Base-by-base conservation (phyloP, 2,888 invertebrate species). In the Bombylius discolor region DNA sequence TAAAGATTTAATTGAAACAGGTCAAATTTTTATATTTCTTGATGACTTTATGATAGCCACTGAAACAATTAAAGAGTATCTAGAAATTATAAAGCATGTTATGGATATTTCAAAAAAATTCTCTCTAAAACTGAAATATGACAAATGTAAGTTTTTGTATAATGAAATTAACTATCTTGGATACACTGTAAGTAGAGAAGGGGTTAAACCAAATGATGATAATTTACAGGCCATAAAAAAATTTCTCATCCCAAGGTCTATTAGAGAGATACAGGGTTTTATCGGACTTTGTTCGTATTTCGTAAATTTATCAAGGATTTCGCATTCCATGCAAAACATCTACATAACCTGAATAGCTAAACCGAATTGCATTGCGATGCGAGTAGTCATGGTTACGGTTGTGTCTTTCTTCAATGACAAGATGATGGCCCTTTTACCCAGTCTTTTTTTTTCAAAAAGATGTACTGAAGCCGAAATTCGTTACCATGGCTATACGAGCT, bases 401-500 rank as follows among this genome's bases (percentile, higher is more conserved):
- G n/a, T n/a, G n/a, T n/a, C n/a, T n/a, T n/a, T n/a, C n/a, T n/a
- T n/a, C n/a, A n/a, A n/a, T n/a, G n/a, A n/a, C n/a, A n/a, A n/a
- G n/a, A n/a, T n/a, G n/a, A n/a, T n/a, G n/a, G n/a, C n/a, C n/a
- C n/a, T n/a, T n/a, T n/a, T n/a, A n/a, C n/a, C n/a, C n/a, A n/a
- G n/a, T n/a, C n/a, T n/a, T n/a, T n/a, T 47, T 47, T 68, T 8
- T 31, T 58, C 34, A 34, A 34, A 34, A 34, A 36, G 34, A 3
- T 36, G 1, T 8, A 36, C 34, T 7, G 34, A 8, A 36, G 36
- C 6, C 8, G 36, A 9, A 36, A 36, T 36, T 8, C 6, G 62
- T 47, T 65, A 61, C 50, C 62, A 66, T 52, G 63, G 64, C 51
- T 67, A 58, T 67, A 58, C 58, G 66, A 67, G 51, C 54, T 68